Evolutionary conservation across 2,888 invertebrate species (phyloP), one percentile per base, ranked within the genome.

Genomic region (Ennomos erosarius): DNA sequence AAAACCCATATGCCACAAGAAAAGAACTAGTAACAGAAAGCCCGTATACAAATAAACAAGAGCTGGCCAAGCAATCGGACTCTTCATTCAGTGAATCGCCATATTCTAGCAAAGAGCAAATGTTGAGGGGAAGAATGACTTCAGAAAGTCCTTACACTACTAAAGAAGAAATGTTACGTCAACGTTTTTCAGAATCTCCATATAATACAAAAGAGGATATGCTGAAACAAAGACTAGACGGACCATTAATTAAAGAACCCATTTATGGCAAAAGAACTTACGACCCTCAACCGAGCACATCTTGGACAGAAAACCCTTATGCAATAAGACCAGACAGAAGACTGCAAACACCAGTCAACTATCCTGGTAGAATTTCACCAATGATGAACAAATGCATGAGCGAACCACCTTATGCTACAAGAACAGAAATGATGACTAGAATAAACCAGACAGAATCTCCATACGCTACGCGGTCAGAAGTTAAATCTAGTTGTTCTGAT

Each of bases 141-240:
- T 70, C 85, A 12, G 92, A 92, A 67, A 90, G 85, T 64, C 86
- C 91, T 5, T 93, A 93, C 67, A 75, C 88, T 1, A 91, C 91
- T 57, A 93, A 93, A 75, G 93, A 93, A 74, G 92, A 93, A 66
- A 90, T 93, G 92, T 75, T 93, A 52, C 80, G 92, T 49, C 92
- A 92, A 55, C 83, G 93, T 70, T 92, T 90, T 69, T 90, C 90
- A 4, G 93, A 93, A 72, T 93, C 90, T 10, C 93, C 92, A 5
- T 93, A 93, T 63, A 90, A 84, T 64, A 91, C 92, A 10, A 92
- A 91, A 69, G 92, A 92, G 62, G 93, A 93, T 50, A 83, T 91
- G 82, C 63, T 90, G 4, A 92, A 89, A 67, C 90, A 91, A 65
- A 85, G 90, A 82, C 77, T 89, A 71, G 90, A 90, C 50, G 68